Evolutionary conservation across 2,888 invertebrate genomes (phyloP), one percentile per base, ranked within the genome.

Genomic region (Dichetophora obliterata): DNA sequence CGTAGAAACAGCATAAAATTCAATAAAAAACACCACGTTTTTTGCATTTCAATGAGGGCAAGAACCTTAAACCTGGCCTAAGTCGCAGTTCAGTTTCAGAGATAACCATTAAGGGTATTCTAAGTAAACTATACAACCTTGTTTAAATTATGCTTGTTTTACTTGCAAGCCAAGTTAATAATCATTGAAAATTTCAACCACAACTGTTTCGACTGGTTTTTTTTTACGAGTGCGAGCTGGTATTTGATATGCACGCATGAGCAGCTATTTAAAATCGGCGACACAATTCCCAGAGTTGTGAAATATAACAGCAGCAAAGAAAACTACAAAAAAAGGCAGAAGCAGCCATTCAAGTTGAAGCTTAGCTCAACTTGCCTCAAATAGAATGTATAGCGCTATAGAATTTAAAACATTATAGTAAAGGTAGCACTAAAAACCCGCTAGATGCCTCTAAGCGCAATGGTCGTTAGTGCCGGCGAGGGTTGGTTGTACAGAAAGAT

Each of bases 321-420:
- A 43, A 43, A 43, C 14, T 11, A 43, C 14, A 43, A 6, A 11
- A n/a, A 43, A 43, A 54, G 31, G 19, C 71, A 71, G 37, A 34
- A 71, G 71, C 54, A 71, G 71, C 71, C 71, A 57, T 71, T 71
- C 16, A 69, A 71, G 71, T 71, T 71, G 27, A 22, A 27, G 34
- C 31, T 69, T 22, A 52, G 69, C 69, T 34, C 43, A 43, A 43
- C 43, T 43, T 43, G 43, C 43, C 43, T 43, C 43, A 43, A 68
- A 68, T 16, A 48, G 48, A 68, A 8, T n/a, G n/a, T 14, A 14
- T 59, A 19, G 24, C 59, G 59, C 59, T 24, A 16, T 59, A 27
- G 22, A 27, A 14, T 59, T 14, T 27, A 59, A 24, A 59, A 4
- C 27, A 24, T 27, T 68, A 68, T 14, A 68, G 9, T 2, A 43